A percentile compares a stretch with the other conserved stretches of the same genome.
These are phyloP conservation scores for Nephrotoma flavescens DNA, from an alignment of 2,888 invertebrate genomes.

Conservation along the genomic window DNA sequence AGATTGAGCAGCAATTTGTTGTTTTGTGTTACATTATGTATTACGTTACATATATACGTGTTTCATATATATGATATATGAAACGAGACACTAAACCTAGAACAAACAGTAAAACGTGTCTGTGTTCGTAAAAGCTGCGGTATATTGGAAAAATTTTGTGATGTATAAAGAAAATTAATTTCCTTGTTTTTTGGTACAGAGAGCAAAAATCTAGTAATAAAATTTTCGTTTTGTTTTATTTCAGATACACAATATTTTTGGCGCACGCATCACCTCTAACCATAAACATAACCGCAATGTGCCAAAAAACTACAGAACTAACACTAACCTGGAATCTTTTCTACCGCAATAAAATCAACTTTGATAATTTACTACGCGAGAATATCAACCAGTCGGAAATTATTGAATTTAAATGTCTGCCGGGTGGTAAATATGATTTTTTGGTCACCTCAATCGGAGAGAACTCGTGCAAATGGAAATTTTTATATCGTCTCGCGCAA, in stretches of 20 bases:
- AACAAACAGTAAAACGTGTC: background rate
- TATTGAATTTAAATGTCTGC: conserved; percentile 19
- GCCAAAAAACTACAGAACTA: background rate
- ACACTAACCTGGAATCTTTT: background rate
- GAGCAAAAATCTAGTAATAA: background rate
- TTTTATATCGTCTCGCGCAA: conserved; percentile 24
- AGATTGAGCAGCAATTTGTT: background rate
- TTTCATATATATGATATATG: background rate
- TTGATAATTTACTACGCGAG: background rate
- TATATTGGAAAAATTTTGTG: background rate
- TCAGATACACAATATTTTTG: background rate
- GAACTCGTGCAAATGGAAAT: conserved; percentile 25
- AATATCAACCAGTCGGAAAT: background rate
- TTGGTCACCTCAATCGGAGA: conserved; percentile 22
- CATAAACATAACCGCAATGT: background rate
- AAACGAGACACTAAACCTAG: background rate
- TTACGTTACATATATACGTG: background rate
- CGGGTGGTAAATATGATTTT: conserved; percentile 28
- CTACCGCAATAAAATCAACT: background rate
- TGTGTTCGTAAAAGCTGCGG: background rate
- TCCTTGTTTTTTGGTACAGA: background rate
- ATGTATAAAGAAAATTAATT: background rate
- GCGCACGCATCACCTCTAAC: background rate
- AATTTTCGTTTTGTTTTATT: background rate
- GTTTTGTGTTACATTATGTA: background rate